These are phyloP conservation scores for Drosophila parabipectinata DNA, from an alignment of 1,140 invertebrate species.

Conservation along the genomic window DNA sequence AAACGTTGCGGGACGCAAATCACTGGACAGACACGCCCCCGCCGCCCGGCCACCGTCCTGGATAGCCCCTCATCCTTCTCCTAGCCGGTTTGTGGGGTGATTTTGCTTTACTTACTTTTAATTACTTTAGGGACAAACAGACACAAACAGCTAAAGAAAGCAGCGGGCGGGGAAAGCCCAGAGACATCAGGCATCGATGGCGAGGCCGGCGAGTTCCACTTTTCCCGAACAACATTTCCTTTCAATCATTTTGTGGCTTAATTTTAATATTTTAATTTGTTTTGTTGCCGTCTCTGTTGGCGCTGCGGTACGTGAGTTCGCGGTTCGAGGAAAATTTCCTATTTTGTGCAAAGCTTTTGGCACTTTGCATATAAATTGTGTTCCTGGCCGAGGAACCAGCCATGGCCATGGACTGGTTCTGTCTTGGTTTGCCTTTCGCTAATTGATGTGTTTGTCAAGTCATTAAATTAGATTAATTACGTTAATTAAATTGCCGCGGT, in stretches of 20 bases:
- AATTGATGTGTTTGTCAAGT: conserved; percentile 83
- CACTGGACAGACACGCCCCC: conserved; percentile 31
- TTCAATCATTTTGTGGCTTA: conserved; percentile 83
- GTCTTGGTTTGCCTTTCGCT: conserved; percentile 46
- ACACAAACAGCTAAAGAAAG: conserved; percentile 37
- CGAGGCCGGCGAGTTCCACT: conserved; percentile 27
- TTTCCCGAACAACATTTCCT: conserved; percentile 61
- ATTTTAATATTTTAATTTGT: conserved; percentile 83
- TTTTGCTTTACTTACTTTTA: conserved; percentile 77
- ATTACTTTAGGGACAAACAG: conserved; percentile 78
- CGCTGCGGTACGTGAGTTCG: conserved; percentile 36
- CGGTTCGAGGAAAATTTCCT: conserved; percentile 27
- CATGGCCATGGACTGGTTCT: conserved; percentile 6
- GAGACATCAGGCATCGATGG: conserved; percentile 30
- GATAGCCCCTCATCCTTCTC: neutral
- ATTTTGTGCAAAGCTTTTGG: conserved; percentile 56
- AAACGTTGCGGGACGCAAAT: conserved; percentile 56
- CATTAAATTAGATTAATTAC: conserved; percentile 83
- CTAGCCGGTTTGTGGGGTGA: conserved; percentile 15
- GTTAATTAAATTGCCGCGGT: conserved; percentile 74
- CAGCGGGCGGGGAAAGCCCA: conserved; percentile 2
- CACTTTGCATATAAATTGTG: conserved; percentile 80
- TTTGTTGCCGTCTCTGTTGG: conserved; percentile 41
- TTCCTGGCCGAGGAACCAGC: conserved; percentile 17
- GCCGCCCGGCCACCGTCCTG: neutral